phyloP scores from a whole-genome alignment of 2,888 invertebrate genomes.

The Rhaphigaster nebulosa region DNA sequence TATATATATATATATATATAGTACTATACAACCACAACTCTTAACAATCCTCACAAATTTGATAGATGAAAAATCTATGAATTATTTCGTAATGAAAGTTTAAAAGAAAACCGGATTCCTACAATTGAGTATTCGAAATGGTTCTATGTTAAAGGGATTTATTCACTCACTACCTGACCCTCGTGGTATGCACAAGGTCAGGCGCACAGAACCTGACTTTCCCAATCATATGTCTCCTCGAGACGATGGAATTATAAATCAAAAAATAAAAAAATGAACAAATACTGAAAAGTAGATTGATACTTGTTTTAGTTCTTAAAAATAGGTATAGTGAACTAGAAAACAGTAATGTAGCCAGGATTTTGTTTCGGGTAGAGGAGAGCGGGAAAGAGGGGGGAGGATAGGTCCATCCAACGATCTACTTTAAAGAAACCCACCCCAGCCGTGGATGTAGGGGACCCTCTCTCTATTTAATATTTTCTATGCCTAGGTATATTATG shows the following conservation, averaged over 20 bases:
- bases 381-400: too few species aligned
- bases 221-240: not conserved
- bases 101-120: not conserved
- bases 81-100: not conserved
- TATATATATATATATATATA: too few species aligned
- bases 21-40: too few species aligned
- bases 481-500: too few species aligned
- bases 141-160: not conserved
- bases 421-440: too few species aligned
- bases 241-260: not conserved
- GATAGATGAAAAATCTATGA: not conserved
- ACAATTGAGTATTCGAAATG: not conserved
- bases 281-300: not conserved
- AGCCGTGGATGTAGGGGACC: too few species aligned
- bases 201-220: not conserved
- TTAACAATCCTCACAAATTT: too few species aligned
- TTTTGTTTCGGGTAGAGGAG: too few species aligned
- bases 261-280: not conserved
- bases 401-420: too few species aligned
- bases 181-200: conserved; percentile 28
- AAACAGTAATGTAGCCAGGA: too few species aligned
- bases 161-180: not conserved
- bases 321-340: not conserved
- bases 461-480: too few species aligned
- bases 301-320: too few species aligned